Base-by-base conservation (phyloP, 1,140 invertebrate genomes). In the Drosophila nebulosa region DNA sequence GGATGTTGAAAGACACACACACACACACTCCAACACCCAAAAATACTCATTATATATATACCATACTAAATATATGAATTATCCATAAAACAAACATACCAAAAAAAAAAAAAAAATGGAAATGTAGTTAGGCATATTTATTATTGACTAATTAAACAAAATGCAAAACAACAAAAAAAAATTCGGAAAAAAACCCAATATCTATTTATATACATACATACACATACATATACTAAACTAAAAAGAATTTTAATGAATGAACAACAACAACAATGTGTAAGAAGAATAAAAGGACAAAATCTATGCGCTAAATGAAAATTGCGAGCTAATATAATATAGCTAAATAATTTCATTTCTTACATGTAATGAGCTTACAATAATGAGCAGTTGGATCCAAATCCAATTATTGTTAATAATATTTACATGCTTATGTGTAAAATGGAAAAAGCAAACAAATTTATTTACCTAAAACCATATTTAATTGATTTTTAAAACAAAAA, bases 281-380 rank as follows among this genome's bases (percentile, higher is more conserved):
- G 16, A 46, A 14, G n/a, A n/a, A n/a, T n/a, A n/a, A 21, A 1
- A 21, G 35, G 65, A 66, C 51, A 65, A 65, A 14, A 65, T 69
- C 73, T 63, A 69, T 63, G 56, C 65, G 65, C 73, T 55, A 32
- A 14, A 30, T 67, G 62, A 64, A 53, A 32, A 46, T 21, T 46
- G 39, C 39, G 21, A 42, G 52, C 46, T 69, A 69, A 30, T 56
- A 36, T 67, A 60, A 65, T 60, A 74, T 18, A 46, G 22, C 72
- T 39, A 60, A 58, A 63, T 22, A 53, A 69, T 53, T 74, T 78
- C 67, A 80, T 59, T 85, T 30, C 27, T 30, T 74, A 74, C 71
- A 74, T 74, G 60, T 74, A 86, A 86, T 74, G 83, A 85, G 81
- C 81, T 85, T 86, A 85, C 36, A 58, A 65, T 24, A 64, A 42